A percentile compares a stretch with the other conserved stretches of the same genome.
Evolutionary conservation across 2,888 invertebrate genomes (phyloP).

Genomic region (Acanthosepion esculentum): DNA sequence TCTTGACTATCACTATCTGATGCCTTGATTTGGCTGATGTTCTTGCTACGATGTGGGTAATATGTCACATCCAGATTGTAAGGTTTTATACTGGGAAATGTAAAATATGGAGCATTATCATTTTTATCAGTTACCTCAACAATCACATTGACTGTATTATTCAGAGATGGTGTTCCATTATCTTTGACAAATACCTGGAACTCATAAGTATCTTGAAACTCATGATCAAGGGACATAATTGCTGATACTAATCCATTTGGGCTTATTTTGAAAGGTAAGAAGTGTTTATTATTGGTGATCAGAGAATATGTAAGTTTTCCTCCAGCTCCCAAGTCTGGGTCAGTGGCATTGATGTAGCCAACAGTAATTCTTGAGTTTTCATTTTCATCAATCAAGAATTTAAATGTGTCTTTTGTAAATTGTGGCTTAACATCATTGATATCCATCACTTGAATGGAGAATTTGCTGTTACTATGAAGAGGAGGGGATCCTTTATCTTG

Average conservation of each 20-base stretch:
- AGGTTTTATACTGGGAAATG: background rate
- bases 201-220: background rate
- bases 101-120: constrained; percentile 2
- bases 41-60: background rate
- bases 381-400: background rate
- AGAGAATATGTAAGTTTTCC: background rate
- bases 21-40: background rate
- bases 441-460: background rate
- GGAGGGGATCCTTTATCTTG: constrained; percentile 18
- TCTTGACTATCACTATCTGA: background rate
- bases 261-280: background rate
- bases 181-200: background rate
- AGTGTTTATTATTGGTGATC: background rate
- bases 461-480: background rate
- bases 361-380: background rate
- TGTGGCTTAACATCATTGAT: background rate
- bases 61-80: background rate
- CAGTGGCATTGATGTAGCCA: constrained; percentile 2
- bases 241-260: background rate
- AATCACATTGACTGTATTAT: background rate
- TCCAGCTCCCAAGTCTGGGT: background rate
- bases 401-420: background rate
- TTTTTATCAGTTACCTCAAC: background rate
- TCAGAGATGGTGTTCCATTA: background rate
- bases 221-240: background rate